These are phyloP conservation scores for Phalanger gymnotis DNA, from an alignment of 2,797 vertebrate genomes.

Conservation along the genomic window DNA sequence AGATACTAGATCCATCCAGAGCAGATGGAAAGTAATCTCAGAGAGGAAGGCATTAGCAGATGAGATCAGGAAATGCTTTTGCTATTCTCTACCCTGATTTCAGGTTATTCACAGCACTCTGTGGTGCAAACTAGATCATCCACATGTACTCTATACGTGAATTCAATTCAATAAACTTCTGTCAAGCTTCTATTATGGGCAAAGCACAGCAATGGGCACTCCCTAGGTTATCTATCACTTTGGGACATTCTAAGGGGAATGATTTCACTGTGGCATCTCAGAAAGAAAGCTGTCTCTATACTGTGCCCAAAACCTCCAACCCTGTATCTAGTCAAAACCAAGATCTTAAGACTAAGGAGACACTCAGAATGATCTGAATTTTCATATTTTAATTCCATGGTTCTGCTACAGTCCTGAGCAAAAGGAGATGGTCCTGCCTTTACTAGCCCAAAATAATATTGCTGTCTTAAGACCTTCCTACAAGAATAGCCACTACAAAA, in stretches of 20 bases:
- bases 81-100: neutral
- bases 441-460: neutral
- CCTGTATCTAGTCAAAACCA: conserved; percentile 6
- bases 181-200: neutral
- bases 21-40: neutral
- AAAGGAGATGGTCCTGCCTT: neutral
- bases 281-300: neutral
- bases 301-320: neutral
- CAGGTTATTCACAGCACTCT: neutral
- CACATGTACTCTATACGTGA: neutral
- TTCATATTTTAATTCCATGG: neutral
- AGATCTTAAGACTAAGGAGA: conserved; percentile 10
- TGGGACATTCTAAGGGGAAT: neutral
- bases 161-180: neutral
- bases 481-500: neutral
- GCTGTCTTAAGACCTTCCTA: neutral
- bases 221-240: neutral
- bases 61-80: neutral
- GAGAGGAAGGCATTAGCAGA: neutral
- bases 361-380: neutral
- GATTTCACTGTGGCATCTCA: neutral
- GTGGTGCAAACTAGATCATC: neutral
- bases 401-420: neutral
- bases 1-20: neutral
- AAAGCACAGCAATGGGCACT: neutral